Evolutionary conservation across 2,797 vertebrate species (phyloP), one percentile per base, ranked within the genome.

Genomic region (Enteromius afrohamiltoni): DNA sequence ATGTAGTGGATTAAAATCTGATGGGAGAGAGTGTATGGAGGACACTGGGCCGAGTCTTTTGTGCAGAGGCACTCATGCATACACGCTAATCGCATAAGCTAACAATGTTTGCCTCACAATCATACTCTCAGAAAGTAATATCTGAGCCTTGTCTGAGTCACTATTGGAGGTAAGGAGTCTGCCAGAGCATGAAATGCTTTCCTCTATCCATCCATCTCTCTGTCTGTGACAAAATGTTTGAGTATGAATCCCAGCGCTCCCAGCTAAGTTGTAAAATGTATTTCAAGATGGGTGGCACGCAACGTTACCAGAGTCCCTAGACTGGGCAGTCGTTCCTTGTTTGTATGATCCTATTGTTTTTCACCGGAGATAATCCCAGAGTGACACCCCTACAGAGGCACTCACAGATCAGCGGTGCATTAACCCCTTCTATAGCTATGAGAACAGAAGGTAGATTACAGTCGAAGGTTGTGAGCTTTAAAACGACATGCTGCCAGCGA

Each of bases 51-150:
- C 87, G 90, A 91, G 85, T 87, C 89, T 92, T 93, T 94, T 95
- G 93, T 94, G 87, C 83, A 82, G 69, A 89, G 88, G 90, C 90
- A 92, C 82, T 85, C 86, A 91, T 91, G 93, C 89, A 68, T 92
- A 88, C 94, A 90, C 85, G 77, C 84, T 92, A 87, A 92, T 84
- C 92, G 91, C 87, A 91, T 88, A 83, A 82, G 37, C 75, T 67
- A 42, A 78, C 60, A 67, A 58, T 29, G 65, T 77, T 78, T 5
- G 7, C 73, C 29, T 76, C 62, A 26, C 62, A 76, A 62, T 78
- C 64, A 13, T 74, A 40, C 70, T n/a, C 69, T 26, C 55, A 29
- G 49, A 62, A 86, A 62, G 55, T 62, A 80, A 70, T 77, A 86
- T 83, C 76, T 86, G 85, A 77, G 29, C 49, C 68, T 7, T 49